Evolutionary conservation across 2,888 invertebrate species (phyloP).

Genomic region (Cataglyphis albicans): DNA sequence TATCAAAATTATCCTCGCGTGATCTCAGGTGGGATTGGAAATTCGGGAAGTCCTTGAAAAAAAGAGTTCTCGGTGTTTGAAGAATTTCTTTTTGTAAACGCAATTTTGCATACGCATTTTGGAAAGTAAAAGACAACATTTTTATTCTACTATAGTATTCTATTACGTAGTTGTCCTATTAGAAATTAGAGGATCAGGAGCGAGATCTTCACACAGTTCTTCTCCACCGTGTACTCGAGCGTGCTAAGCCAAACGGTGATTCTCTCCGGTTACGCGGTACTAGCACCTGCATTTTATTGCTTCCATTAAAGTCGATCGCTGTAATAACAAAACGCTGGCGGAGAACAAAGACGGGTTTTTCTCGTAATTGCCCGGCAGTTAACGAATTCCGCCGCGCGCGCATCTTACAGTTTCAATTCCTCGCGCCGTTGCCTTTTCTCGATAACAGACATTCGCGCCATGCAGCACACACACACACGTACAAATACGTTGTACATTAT

Average conservation of each 20-base stretch:
- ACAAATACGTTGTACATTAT: not conserved
- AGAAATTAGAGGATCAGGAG: slow-evolving; percentile 31
- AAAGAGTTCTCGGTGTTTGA: not conserved
- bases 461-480: not conserved
- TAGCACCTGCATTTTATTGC: slow-evolving; percentile 81
- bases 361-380: slow-evolving; percentile 76
- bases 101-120: not conserved
- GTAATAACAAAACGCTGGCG: slow-evolving; percentile 71
- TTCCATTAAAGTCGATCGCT: slow-evolving; percentile 81
- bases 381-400: slow-evolving; percentile 68
- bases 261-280: slow-evolving; percentile 63
- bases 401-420: slow-evolving; percentile 64
- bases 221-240: not conserved
- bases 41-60: not conserved
- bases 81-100: not conserved
- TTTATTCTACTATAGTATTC: not conserved
- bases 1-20: not conserved
- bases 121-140: not conserved
- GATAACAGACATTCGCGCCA: slow-evolving; percentile 8
- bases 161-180: not conserved
- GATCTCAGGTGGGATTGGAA: not conserved
- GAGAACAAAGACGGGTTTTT: slow-evolving; percentile 77
- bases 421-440: slow-evolving; percentile 18
- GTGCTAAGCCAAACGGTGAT: slow-evolving; percentile 46
- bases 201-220: slow-evolving; percentile 2